Base-by-base conservation (phyloP, 2,888 invertebrate genomes). In the Fragum fragum region DNA sequence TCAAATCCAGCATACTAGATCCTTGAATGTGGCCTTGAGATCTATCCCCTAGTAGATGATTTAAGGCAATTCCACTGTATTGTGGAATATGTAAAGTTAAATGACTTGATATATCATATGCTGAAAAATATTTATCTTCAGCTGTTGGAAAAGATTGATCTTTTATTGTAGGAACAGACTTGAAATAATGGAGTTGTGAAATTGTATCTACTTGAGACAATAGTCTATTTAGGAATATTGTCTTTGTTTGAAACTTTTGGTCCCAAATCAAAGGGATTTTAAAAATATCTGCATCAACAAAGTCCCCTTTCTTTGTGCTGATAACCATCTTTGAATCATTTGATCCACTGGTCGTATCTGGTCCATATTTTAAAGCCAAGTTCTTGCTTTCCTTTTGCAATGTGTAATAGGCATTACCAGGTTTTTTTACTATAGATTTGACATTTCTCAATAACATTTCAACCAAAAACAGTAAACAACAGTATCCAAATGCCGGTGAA, bases 401-500 rank as follows among this genome's bases (percentile, higher is more conserved):
- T 42, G 55, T 81, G 21, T 66, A 36, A 29, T 85, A 85, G 28
- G 81, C 85, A 76, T 74, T 76, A 7, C 78, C 81, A 16, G 81
- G 78, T 2, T 63, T 36, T 55, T 76, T 59, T 47, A 80, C 70
- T 26, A 18, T 16, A 6, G 82, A 82, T 52, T 59, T 77, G 0
- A 82, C 82, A 75, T 72, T 77, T 55, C 82, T 70, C n/a, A 85
- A 26, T 16, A 82, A 6, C 16, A 82, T 6, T 39, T 85, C 85
- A 7, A 85, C 52, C 29, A 59, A 14, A 59, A 76, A 28, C 63
- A 57, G 72, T 11, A 77, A 23, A 47, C 61, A 59, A 32, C 36
- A 57, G 21, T 69, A 57, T 39, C 23, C 21, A 9, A 29, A 52
- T 21, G 79, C 53, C 26, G 28, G 21, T 3, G 23, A 39, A 23